A percentile compares a stretch with the other conserved stretches of the same genome.
Conservation (phyloP, 1,140 invertebrate genomes). For the Neoseiulus cucumeris region DNA sequence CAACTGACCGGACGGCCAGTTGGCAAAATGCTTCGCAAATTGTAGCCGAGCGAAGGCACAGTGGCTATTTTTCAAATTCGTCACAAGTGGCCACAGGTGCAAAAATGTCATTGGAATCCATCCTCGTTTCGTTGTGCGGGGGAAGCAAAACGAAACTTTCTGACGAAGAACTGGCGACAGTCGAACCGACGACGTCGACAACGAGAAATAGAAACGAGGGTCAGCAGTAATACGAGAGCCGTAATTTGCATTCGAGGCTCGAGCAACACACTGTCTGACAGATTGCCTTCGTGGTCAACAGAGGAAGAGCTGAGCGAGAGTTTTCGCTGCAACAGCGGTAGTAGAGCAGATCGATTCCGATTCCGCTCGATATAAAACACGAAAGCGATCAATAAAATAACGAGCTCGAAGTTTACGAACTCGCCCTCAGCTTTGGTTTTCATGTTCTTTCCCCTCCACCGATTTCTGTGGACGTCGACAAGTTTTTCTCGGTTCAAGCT, state of each 20-base stretch:
- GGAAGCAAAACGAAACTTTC: not conserved
- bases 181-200: not conserved
- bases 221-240: not conserved
- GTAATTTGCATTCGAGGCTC: not conserved
- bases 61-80: slow-evolving; percentile 11
- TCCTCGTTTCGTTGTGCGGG: not conserved
- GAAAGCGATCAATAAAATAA: no score
- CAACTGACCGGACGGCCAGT: no score
- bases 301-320: no score
- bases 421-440: no score
- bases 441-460: no score
- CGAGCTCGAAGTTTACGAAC: no score
- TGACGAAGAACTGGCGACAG: not conserved
- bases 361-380: no score
- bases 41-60: not conserved
- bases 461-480: no score
- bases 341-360: no score
- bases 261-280: not conserved
- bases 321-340: no score
- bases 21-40: no score
- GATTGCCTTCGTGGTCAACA: not conserved
- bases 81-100: slow-evolving; percentile 11
- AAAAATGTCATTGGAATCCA: not conserved
- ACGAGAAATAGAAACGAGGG: not conserved
- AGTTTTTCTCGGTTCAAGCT: no score